Conservation (phyloP, 2,797 vertebrate genomes). For the Syngnathus rostellatus region DNA sequence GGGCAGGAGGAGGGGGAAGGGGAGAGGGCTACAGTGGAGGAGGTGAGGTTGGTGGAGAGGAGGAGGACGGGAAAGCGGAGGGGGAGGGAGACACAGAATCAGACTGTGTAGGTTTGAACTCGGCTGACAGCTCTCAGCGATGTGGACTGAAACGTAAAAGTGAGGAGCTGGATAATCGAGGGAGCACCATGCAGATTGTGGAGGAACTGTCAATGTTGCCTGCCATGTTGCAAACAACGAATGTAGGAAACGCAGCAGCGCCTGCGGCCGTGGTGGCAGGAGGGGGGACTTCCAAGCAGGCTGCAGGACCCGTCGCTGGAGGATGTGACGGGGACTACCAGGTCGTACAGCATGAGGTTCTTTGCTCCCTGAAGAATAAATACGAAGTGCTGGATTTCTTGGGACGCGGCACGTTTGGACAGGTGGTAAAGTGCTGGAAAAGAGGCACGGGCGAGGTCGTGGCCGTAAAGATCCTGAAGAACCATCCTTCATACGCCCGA, state of each 20-base stretch:
- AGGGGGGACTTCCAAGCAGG: slow-evolving; percentile 79
- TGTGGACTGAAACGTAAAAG: slow-evolving; percentile 99
- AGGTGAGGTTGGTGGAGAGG: slow-evolving; percentile 39
- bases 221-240: slow-evolving; percentile 92
- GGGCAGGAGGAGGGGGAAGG: slow-evolving; percentile 61
- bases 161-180: slow-evolving; percentile 85
- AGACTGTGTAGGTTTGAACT: slow-evolving; percentile 73
- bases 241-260: slow-evolving; percentile 78
- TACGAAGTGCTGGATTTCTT: slow-evolving; percentile 98
- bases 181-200: slow-evolving; percentile 94
- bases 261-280: slow-evolving; percentile 70
- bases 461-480: slow-evolving; percentile 97
- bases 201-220: slow-evolving; percentile 95
- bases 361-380: slow-evolving; percentile 97
- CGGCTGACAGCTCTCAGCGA: slow-evolving; percentile 83
- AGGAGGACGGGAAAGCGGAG: slow-evolving; percentile 31
- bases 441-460: slow-evolving; percentile 92
- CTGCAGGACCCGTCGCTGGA: slow-evolving; percentile 67
- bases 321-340: slow-evolving; percentile 92
- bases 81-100: slow-evolving; percentile 52
- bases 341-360: slow-evolving; percentile 93
- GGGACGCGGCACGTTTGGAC: slow-evolving; percentile 95
- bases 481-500: slow-evolving; percentile 94
- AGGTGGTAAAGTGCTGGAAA: slow-evolving; percentile 99
- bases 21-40: slow-evolving; percentile 60